Conservation (phyloP, 2,113 vertebrate genomes). For the Castor canadensis region DNA sequence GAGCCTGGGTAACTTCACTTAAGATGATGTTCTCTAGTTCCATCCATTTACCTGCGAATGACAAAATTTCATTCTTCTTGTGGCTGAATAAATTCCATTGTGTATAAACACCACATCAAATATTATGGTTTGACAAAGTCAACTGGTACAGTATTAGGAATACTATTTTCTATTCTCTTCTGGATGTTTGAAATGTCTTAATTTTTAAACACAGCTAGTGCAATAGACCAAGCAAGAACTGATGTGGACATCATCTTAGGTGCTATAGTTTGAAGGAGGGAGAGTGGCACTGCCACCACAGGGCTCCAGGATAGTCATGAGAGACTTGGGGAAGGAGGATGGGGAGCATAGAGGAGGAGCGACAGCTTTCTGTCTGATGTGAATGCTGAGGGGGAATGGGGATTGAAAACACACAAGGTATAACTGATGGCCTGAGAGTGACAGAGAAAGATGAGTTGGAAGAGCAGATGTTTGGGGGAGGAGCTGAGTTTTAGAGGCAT, state of each 20-base stretch:
- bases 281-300: background rate
- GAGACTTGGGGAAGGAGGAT: background rate
- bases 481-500: background rate
- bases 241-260: background rate
- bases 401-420: background rate
- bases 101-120: too few species aligned
- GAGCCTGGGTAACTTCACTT: too few species aligned
- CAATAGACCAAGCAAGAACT: background rate
- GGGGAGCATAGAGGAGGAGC: background rate
- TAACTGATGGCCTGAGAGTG: background rate
- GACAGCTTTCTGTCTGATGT: background rate
- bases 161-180: background rate
- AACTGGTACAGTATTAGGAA: background rate
- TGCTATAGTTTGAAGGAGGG: background rate
- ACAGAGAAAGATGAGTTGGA: background rate
- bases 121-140: background rate
- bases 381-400: background rate
- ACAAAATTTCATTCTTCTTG: too few species aligned
- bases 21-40: too few species aligned
- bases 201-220: background rate
- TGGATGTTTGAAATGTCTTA: background rate
- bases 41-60: too few species aligned
- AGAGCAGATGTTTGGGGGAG: background rate
- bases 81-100: too few species aligned
- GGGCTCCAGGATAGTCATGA: too few species aligned